phyloP scores from a whole-genome alignment of 2,797 vertebrate genomes.

The Delichon dasypus region DNA sequence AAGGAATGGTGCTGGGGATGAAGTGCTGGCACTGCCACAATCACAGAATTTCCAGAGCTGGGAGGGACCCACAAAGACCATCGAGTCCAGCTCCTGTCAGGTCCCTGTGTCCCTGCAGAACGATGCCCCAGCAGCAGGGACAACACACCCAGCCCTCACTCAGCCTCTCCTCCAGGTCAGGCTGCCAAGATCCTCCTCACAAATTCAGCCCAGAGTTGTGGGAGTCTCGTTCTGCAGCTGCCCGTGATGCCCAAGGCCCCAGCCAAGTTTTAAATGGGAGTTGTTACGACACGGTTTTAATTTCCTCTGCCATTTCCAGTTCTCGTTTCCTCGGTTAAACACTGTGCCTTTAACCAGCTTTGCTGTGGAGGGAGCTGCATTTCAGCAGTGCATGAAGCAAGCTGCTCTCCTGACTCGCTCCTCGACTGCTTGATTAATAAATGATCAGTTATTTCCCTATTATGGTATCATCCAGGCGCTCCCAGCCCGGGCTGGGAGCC shows the following conservation, averaged over 20 bases:
- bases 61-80: background rate
- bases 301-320: slow-evolving; percentile 13
- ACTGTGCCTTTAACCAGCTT: slow-evolving; percentile 20
- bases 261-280: background rate
- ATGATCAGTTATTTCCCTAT: slow-evolving; percentile 45
- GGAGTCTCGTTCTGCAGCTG: background rate
- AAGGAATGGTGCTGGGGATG: background rate
- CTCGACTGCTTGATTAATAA: slow-evolving; percentile 51
- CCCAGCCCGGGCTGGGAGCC: background rate
- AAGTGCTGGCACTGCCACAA: background rate
- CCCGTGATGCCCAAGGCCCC: background rate
- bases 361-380: background rate
- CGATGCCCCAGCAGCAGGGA: background rate
- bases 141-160: background rate
- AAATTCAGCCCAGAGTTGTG: background rate
- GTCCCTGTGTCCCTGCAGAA: background rate
- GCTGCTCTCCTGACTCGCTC: background rate
- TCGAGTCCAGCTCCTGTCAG: background rate
- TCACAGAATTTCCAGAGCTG: background rate
- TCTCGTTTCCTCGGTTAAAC: background rate
- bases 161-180: background rate
- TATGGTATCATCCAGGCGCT: slow-evolving; percentile 9
- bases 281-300: background rate
- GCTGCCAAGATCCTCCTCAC: background rate
- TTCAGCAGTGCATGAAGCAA: background rate